These are phyloP conservation scores for Tupaia chinensis DNA, from an alignment of 2,113 vertebrate genomes.

Conservation along the genomic window DNA sequence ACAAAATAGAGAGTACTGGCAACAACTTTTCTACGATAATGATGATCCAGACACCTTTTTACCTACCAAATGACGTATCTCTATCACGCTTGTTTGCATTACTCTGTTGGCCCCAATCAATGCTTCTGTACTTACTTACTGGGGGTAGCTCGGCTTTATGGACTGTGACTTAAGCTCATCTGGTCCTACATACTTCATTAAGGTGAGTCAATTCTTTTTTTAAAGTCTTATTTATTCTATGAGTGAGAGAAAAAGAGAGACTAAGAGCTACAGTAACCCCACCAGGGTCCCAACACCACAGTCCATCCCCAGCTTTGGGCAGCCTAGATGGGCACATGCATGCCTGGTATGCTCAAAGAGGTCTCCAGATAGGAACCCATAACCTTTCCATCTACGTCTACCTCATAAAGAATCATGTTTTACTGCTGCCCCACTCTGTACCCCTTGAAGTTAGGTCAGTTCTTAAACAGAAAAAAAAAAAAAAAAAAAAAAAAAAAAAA, in stretches of 20 bases:
- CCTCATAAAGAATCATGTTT: too few species aligned
- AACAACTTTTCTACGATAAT: neutral
- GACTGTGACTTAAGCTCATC: neutral
- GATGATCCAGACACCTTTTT: neutral
- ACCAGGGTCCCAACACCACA: too few species aligned
- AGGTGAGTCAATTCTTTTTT: neutral
- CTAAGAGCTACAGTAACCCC: too few species aligned
- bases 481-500: too few species aligned
- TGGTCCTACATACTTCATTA: neutral
- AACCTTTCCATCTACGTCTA: too few species aligned
- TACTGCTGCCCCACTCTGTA: too few species aligned
- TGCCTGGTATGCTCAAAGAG: too few species aligned
- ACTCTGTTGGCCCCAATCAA: neutral
- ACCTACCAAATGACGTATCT: neutral
- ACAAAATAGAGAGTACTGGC: conserved; percentile 20
- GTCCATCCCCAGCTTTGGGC: too few species aligned
- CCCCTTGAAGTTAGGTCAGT: neutral
- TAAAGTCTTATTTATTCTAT: too few species aligned
- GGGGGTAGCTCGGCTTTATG: neutral
- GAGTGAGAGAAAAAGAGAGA: too few species aligned
- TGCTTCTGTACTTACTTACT: neutral
- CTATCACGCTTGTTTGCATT: neutral
- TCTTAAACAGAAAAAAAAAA: conserved; percentile 40
- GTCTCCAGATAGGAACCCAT: too few species aligned
- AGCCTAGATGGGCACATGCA: too few species aligned